Evolutionary conservation across 1,140 invertebrate species (phyloP).

Genomic region (Drosophila hydei): DNA sequence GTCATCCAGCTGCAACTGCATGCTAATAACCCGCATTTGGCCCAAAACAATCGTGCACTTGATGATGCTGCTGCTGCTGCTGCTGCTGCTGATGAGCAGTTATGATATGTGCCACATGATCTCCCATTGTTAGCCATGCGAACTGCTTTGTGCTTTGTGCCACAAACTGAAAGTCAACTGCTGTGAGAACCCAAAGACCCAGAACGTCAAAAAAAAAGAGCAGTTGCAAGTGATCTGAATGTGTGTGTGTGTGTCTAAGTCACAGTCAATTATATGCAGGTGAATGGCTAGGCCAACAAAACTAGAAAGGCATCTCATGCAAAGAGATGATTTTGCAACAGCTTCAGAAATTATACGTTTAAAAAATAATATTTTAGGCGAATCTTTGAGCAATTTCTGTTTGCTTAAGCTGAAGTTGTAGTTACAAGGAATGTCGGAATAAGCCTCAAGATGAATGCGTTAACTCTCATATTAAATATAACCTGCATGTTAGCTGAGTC

Average conservation of each 20-base stretch:
- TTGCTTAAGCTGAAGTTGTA: not conserved
- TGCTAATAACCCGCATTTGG: constrained; percentile 15
- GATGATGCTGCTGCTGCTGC: constrained; percentile 17
- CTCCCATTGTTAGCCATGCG: constrained; percentile 71
- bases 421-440: too few species aligned
- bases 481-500: not conserved
- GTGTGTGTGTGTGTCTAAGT: constrained; percentile 4
- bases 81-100: constrained; percentile 69
- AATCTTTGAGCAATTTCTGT: not conserved
- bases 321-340: constrained; percentile 9
- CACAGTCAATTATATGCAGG: constrained; percentile 38
- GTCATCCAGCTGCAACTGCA: constrained; percentile 5
- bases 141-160: constrained; percentile 25
- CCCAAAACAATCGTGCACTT: constrained; percentile 7
- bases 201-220: constrained; percentile 4
- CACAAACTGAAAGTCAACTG: constrained; percentile 59
- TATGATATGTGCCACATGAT: constrained; percentile 74
- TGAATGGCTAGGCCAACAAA: constrained; percentile 18
- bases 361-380: not conserved
- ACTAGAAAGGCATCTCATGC: constrained; percentile 11
- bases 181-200: constrained; percentile 30
- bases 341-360: constrained; percentile 11
- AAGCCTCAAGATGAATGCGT: too few species aligned
- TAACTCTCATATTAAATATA: not conserved
- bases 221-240: not conserved